Percentiles rank a stretch among this genome's conserved stretches.
These are phyloP conservation scores for Scyliorhinus canicula DNA, from an alignment of 2,797 vertebrate genomes.

Conservation along the genomic window DNA sequence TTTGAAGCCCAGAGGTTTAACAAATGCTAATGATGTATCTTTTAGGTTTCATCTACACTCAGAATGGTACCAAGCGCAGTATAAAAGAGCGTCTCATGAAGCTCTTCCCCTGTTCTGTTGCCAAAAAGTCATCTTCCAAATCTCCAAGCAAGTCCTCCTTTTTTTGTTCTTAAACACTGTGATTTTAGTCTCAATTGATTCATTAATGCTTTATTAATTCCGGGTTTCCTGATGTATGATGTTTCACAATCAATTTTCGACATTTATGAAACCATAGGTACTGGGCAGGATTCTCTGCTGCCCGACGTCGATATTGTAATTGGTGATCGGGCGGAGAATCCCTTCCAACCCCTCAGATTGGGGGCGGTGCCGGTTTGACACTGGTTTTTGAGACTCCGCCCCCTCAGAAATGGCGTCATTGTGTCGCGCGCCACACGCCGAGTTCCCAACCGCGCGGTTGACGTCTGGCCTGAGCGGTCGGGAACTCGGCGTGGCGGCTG, in stretches of 20 bases:
- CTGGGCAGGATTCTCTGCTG: too few species aligned
- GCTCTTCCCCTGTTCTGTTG: slow-evolving; percentile 79
- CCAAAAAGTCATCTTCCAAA: slow-evolving; percentile 76
- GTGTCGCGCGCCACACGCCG: too few species aligned
- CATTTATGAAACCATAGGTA: not conserved
- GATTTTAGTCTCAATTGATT: not conserved
- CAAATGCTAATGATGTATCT: slow-evolving; percentile 67
- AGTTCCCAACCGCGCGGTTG: too few species aligned
- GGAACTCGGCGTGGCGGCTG: too few species aligned
- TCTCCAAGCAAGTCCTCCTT: slow-evolving; percentile 86
- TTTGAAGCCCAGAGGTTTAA: slow-evolving; percentile 53
- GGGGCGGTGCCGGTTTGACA: too few species aligned
- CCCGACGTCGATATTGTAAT: too few species aligned
- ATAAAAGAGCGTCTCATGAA: slow-evolving; percentile 87
- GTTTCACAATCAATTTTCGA: not conserved
- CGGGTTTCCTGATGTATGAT: not conserved
- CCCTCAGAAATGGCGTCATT: too few species aligned
- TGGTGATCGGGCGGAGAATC: too few species aligned
- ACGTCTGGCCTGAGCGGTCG: too few species aligned
- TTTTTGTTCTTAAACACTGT: slow-evolving; percentile 32
- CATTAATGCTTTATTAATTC: slow-evolving; percentile 1
- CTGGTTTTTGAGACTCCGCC: too few species aligned
- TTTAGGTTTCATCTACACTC: slow-evolving; percentile 79
- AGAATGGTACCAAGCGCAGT: slow-evolving; percentile 75
- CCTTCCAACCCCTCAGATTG: too few species aligned